phyloP scores from a whole-genome alignment of 2,113 vertebrate species.

The Numenius arquata region DNA sequence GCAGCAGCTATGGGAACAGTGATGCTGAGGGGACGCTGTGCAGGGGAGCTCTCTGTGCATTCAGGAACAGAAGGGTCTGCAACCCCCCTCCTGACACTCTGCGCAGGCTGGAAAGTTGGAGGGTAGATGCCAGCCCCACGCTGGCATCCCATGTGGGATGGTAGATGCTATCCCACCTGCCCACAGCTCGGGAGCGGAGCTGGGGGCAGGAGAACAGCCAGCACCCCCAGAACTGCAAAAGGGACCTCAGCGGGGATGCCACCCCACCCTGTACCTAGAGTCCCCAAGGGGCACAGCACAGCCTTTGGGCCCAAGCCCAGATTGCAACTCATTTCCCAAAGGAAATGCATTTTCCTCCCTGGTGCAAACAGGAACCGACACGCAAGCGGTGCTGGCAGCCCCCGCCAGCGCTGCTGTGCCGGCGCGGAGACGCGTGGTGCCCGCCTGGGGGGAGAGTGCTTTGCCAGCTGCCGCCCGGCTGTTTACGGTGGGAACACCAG shows the following conservation, averaged over 20 bases:
- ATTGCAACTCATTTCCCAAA: background rate
- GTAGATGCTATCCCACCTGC: too few relatives aligned
- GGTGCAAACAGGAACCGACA: background rate
- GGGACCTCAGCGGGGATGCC: background rate
- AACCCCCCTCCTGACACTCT: background rate
- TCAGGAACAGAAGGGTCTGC: background rate
- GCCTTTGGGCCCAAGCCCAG: background rate
- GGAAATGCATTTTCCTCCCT: background rate
- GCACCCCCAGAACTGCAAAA: background rate
- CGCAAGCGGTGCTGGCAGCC: background rate
- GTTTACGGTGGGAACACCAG: background rate
- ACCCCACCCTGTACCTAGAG: rapidly evolving
- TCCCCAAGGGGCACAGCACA: background rate
- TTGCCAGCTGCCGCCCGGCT: background rate
- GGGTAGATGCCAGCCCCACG: background rate
- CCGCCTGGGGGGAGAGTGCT: rapidly evolving
- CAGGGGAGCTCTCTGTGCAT: background rate
- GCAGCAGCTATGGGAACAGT: background rate
- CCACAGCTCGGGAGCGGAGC: background rate
- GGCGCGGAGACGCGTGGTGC: background rate
- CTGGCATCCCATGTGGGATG: too few relatives aligned
- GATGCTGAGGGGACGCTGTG: background rate
- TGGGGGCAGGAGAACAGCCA: background rate
- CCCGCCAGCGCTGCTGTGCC: background rate
- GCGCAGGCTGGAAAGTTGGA: background rate